phyloP scores from a whole-genome alignment of 1,140 invertebrate genomes.

The Leptestheria dahalacensis region DNA sequence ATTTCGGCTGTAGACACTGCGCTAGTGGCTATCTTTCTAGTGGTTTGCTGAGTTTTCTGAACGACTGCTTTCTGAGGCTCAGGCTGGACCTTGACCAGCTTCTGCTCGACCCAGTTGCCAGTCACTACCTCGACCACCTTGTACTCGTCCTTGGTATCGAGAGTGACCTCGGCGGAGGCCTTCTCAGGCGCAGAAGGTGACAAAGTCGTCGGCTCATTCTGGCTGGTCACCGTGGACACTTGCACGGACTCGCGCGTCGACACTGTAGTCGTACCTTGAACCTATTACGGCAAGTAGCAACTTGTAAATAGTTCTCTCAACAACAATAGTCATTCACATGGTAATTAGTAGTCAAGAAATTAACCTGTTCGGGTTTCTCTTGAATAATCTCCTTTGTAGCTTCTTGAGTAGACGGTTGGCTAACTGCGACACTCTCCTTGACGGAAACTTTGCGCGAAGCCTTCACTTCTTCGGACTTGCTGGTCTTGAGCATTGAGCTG shows the following conservation, averaged over 20 bases:
- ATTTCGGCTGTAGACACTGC: not conserved
- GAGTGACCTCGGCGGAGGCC: not conserved
- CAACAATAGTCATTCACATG: too few species aligned
- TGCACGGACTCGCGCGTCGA: not conserved
- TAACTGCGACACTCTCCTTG: constrained; percentile 3
- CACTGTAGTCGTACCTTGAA: not conserved
- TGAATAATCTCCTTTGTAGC: not conserved
- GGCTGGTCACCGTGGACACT: not conserved
- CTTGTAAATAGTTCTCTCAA: not conserved
- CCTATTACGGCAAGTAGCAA: not conserved
- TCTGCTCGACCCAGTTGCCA: constrained; percentile 10
- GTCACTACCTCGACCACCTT: constrained; percentile 15
- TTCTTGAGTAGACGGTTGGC: not conserved
- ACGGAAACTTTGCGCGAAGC: constrained; percentile 7
- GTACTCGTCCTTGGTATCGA: constrained; percentile 1
- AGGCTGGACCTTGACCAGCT: constrained; percentile 12
- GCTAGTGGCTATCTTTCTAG: not conserved
- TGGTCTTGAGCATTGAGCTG: constrained; percentile 22
- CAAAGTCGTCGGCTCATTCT: not conserved
- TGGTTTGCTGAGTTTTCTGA: not conserved
- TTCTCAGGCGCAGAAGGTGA: not conserved
- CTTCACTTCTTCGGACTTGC: constrained; percentile 18
- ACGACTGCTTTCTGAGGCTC: not conserved
- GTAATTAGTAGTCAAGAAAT: too few species aligned
- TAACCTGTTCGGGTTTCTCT: not conserved